phyloP scores from a whole-genome alignment of 2,797 vertebrate genomes.

The Smutsia temminckii region DNA sequence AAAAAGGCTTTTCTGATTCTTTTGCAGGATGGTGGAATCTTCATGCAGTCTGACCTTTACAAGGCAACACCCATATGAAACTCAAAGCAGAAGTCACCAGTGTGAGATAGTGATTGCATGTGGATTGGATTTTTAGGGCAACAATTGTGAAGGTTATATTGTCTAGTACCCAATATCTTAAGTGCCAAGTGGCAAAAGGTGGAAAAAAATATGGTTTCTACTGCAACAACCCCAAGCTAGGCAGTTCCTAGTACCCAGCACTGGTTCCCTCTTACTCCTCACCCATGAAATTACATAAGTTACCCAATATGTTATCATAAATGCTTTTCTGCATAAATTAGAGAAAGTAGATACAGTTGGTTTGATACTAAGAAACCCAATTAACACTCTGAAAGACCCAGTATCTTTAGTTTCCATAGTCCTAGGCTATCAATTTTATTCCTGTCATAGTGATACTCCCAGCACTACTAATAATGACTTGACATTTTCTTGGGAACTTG shows the following conservation, averaged over 20 bases:
- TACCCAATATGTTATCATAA: neutral
- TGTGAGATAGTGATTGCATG: neutral
- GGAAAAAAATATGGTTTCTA: neutral
- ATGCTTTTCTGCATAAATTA: slow-evolving; percentile 23
- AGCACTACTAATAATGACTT: slow-evolving; percentile 10
- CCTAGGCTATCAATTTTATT: neutral
- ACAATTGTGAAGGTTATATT: neutral
- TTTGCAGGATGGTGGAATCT: neutral
- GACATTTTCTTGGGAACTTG: slow-evolving; percentile 16
- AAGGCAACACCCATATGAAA: neutral
- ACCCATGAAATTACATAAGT: slow-evolving; percentile 19
- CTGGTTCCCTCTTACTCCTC: neutral
- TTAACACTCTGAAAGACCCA: neutral
- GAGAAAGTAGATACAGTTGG: neutral
- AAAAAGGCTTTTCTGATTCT: neutral
- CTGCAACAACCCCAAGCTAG: neutral
- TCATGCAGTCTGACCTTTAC: neutral
- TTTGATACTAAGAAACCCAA: slow-evolving; percentile 49
- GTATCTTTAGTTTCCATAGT: slow-evolving; percentile 11
- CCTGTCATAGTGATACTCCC: neutral
- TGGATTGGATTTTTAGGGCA: neutral
- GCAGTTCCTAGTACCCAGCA: neutral
- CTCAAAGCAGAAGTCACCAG: slow-evolving; percentile 1
- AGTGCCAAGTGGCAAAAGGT: neutral
- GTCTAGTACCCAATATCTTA: neutral